Percentiles rank a stretch among this genome's conserved stretches.
Evolutionary conservation across 2,888 invertebrate genomes (phyloP).

Genomic region (Metacarcinus magister): DNA sequence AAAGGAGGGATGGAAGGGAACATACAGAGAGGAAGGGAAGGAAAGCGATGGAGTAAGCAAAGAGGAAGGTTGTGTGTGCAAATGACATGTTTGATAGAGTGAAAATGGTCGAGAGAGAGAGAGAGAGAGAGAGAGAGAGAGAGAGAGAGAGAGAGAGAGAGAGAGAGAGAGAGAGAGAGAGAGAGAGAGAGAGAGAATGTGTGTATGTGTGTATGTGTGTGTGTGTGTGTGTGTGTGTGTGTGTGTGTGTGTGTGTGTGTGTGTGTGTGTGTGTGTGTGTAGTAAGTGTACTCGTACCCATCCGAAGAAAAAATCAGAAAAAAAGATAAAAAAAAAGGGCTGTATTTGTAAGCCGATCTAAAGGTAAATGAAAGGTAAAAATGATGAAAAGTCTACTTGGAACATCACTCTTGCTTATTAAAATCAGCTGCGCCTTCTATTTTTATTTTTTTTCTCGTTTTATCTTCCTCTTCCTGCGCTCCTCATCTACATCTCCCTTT

Average conservation of each 20-base stretch:
- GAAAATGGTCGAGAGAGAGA: background rate
- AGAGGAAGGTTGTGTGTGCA: background rate
- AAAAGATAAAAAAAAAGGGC: background rate
- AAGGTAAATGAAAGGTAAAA: background rate
- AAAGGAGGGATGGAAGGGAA: background rate
- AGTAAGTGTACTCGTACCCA: background rate
- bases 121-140: constrained; percentile 58
- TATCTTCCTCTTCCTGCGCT: background rate
- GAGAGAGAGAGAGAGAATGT: background rate
- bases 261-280: background rate
- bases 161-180: constrained; percentile 53
- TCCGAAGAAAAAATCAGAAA: background rate
- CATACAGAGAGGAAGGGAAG: background rate
- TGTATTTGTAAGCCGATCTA: background rate
- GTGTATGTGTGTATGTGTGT: no score
- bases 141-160: constrained; percentile 60
- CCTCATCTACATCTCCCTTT: no score
- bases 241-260: background rate
- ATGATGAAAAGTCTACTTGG: background rate
- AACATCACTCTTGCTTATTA: background rate
- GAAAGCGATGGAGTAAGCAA: background rate
- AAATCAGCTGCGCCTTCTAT: no score
- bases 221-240: background rate
- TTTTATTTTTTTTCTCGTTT: background rate
- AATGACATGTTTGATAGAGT: background rate